phyloP scores from a whole-genome alignment of 2,888 invertebrate genomes.

The Alcis repandata region DNA sequence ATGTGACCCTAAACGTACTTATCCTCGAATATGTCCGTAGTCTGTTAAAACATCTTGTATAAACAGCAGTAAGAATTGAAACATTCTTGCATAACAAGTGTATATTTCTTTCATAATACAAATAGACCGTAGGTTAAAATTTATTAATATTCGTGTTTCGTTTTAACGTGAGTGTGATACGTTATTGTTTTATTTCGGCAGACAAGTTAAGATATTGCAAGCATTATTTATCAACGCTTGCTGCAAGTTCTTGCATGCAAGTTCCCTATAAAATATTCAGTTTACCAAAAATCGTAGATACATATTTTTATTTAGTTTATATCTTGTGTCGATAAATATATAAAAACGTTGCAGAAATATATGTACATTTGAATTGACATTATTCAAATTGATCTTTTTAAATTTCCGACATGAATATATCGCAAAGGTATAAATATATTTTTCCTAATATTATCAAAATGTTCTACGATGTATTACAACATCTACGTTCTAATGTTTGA shows the following conservation, averaged over 20 bases:
- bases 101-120: neutral
- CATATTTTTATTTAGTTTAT: neutral
- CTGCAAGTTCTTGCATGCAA: slow-evolving; percentile 1
- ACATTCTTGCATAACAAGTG: neutral
- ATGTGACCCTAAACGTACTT: no score
- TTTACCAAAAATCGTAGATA: neutral
- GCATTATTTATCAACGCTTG: neutral
- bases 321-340: neutral
- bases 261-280: neutral
- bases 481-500: slow-evolving; percentile 33
- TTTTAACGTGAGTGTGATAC: neutral
- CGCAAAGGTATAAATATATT: neutral
- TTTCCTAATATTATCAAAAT: slow-evolving; percentile 6
- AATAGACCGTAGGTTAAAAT: no score
- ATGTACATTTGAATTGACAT: slow-evolving; percentile 37
- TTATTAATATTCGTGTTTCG: no score
- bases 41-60: no score
- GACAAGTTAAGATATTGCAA: neutral
- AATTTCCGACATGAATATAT: neutral
- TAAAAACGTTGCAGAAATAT: slow-evolving; percentile 10
- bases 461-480: slow-evolving; percentile 1
- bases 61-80: neutral
- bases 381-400: slow-evolving; percentile 65
- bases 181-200: neutral
- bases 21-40: no score